A percentile compares a stretch with the other conserved stretches of the same genome.
Evolutionary conservation across 2,797 vertebrate genomes (phyloP).

Genomic region (Trichosurus vulpecula): DNA sequence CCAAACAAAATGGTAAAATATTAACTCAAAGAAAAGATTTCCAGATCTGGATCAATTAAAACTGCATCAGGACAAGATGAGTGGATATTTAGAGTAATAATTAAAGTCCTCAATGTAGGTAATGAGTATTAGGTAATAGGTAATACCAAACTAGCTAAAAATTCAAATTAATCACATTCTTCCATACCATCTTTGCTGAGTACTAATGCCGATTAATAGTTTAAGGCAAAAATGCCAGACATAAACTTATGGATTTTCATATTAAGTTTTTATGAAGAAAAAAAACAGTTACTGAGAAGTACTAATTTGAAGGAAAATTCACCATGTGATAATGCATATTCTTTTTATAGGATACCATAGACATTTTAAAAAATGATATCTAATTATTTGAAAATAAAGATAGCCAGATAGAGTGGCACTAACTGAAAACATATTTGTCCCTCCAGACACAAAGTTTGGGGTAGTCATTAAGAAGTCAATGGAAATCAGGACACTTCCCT

Average conservation of each 20-base stretch:
- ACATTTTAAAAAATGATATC: neutral
- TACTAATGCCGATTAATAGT: constrained; percentile 12
- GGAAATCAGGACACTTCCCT: neutral
- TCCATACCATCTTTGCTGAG: neutral
- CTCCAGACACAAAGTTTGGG: neutral
- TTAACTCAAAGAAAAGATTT: neutral
- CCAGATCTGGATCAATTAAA: neutral
- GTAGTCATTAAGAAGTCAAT: neutral
- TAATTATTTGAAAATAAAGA: neutral
- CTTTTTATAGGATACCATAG: neutral
- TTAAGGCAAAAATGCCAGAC: constrained; percentile 24
- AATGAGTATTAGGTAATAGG: neutral
- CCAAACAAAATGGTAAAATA: neutral
- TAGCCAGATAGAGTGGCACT: neutral
- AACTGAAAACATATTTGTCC: neutral
- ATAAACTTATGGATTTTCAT: constrained; percentile 31
- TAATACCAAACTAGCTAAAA: neutral
- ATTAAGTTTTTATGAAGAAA: constrained; percentile 24
- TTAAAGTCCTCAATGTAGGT: neutral
- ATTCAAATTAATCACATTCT: neutral
- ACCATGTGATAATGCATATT: neutral
- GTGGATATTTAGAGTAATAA: neutral
- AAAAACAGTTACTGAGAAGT: neutral
- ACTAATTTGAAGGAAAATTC: neutral
- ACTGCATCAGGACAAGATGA: neutral